Percentiles rank a stretch among this genome's conserved stretches.
phyloP scores from a whole-genome alignment of 1,140 invertebrate genomes.

The Caenorhabditis inopinata region DNA sequence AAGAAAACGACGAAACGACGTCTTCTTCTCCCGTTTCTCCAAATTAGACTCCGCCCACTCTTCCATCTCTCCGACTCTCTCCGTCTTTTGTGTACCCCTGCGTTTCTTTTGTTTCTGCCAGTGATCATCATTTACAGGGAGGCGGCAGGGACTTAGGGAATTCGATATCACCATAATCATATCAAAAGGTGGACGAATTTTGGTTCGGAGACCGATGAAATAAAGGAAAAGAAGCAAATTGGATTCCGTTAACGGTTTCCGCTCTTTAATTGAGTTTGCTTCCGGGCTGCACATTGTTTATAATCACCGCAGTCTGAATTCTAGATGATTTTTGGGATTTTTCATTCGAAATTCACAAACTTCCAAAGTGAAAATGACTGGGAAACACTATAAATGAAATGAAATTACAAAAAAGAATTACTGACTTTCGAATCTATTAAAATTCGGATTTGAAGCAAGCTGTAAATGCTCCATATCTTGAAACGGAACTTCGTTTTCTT shows the following conservation, averaged over 20 bases:
- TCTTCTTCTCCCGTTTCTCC: neutral
- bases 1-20: neutral
- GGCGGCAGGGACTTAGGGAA: neutral
- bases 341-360: no score
- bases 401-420: no score
- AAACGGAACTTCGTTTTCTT: neutral
- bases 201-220: neutral
- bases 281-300: neutral
- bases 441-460: no score
- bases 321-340: no score
- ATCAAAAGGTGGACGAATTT: neutral
- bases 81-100: neutral
- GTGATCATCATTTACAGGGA: neutral
- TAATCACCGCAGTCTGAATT: no score
- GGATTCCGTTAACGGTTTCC: neutral
- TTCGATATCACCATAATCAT: neutral
- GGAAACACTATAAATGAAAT: no score
- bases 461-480: no score
- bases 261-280: neutral
- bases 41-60: neutral
- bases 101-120: neutral
- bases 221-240: slow-evolving; percentile 20
- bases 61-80: neutral
- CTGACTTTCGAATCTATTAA: no score
- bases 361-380: no score